Evolutionary conservation across 2,113 vertebrate species (phyloP), one percentile per base, ranked within the genome.

Genomic region (Xenopus tropicalis): DNA sequence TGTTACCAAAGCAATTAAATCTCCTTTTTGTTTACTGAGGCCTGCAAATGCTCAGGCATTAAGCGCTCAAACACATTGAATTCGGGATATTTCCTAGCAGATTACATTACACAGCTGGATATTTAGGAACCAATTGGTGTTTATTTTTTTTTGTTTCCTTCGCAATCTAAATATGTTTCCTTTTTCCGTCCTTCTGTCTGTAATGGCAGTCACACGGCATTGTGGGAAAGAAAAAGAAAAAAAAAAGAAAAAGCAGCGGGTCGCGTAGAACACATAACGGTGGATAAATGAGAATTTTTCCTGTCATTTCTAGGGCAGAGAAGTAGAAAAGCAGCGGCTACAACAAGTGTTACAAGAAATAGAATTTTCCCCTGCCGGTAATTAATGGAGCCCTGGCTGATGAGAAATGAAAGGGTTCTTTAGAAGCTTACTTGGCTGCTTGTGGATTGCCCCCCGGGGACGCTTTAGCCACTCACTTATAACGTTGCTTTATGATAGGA

Each of bases 361-460:
- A 66, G 7, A 20, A n/a, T 57, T 4, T 66, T 52, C 42, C 11
- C 54, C 62, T 24, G 63, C 71, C 63, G 52, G 51, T 73, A 69
- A 75, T 75, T 54, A 62, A 75, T 75, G 64, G 72, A 66, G 42
- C 43, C 58, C 62, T 74, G 4, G n/a, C 72, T 68, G 72, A 61
- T 68, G 72, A 62, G 65, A 68, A 69, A 75, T 75, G 66, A 69
- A 51, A 43, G 44, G 54, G 14, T 20, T 48, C 16, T 52, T 29
- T 69, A 61, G 17, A 68, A 66, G 22, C 43, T 22, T 62, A 51
- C 48, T 16, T 46, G 20, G 57, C 46, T 17, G 46, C 23, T 11
- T 24, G 25, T n/a, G 25, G 66, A 75, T 69, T 13, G 58, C 44
- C 22, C 72, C 72, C 72, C 4, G 19, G 72, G 66, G 65, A 69